Conservation (phyloP, 2,113 vertebrate species). For the Phasianus colchicus region DNA sequence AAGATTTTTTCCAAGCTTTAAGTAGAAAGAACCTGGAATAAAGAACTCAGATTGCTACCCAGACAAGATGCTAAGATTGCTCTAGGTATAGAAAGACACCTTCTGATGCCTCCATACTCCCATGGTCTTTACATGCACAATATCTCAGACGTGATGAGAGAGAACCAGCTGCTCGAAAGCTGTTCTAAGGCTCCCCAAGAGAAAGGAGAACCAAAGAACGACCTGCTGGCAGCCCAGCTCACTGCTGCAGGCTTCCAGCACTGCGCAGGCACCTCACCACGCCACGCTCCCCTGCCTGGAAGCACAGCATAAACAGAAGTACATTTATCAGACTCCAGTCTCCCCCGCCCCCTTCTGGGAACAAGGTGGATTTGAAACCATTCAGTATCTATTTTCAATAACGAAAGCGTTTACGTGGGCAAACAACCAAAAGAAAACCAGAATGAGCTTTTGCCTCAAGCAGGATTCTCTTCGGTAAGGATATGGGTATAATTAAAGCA, state of each 20-base stretch:
- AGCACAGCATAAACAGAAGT: neutral
- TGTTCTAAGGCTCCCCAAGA: neutral
- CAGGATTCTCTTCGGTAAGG: neutral
- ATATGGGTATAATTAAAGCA: neutral
- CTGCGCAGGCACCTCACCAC: accelerated
- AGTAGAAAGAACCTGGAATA: neutral
- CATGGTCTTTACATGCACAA: accelerated
- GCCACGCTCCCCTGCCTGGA: neutral
- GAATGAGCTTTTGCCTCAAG: neutral
- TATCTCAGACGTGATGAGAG: neutral
- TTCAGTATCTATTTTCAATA: neutral
- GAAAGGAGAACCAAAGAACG: neutral
- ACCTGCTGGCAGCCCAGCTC: neutral
- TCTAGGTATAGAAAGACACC: neutral
- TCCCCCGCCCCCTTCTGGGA: constrained; percentile 72
- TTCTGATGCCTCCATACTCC: neutral
- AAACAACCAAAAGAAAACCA: neutral
- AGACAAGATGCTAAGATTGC: neutral
- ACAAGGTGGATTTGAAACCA: constrained; percentile 29
- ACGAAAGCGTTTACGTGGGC: neutral
- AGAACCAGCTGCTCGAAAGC: neutral
- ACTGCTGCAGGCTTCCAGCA: constrained; percentile 12
- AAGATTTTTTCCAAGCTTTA: neutral
- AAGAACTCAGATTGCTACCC: neutral
- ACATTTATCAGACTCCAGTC: neutral